Conservation (phyloP, 2,888 invertebrate species). For the Stenurella melanura region DNA sequence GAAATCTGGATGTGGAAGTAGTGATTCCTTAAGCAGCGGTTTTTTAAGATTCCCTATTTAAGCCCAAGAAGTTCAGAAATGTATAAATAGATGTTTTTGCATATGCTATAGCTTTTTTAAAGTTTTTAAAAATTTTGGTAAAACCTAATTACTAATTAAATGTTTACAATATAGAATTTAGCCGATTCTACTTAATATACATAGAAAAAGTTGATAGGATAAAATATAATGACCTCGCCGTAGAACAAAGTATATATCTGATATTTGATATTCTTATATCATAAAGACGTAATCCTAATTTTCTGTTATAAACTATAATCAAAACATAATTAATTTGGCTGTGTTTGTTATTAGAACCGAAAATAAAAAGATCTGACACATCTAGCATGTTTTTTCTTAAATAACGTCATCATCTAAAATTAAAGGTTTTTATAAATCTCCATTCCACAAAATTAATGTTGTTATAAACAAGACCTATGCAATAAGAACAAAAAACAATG, state of each 20-base stretch:
- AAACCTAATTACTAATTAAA: no score
- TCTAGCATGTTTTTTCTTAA: not conserved
- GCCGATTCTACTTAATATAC: no score
- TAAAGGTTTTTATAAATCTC: not conserved
- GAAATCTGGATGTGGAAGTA: no score
- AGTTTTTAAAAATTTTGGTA: no score
- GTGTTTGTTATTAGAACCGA: not conserved
- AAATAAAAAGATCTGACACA: not conserved
- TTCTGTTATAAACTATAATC: not conserved
- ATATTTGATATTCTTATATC: not conserved
- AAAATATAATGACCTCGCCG: not conserved
- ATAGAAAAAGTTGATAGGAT: no score
- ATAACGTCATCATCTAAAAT: slow-evolving; percentile 4
- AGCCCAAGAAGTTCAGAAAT: no score
- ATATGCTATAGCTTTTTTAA: no score
- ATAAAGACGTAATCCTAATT: not conserved
- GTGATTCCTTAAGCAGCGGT: no score
- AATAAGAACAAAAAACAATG: not conserved
- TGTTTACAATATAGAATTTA: no score
- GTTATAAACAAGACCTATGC: not conserved
- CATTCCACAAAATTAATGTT: not conserved
- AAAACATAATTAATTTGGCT: slow-evolving; percentile 3
- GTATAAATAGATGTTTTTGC: no score
- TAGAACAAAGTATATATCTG: not conserved
- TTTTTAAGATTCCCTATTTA: no score